phyloP scores from a whole-genome alignment of 2,888 invertebrate species.

The Nemotelus pantherinus region DNA sequence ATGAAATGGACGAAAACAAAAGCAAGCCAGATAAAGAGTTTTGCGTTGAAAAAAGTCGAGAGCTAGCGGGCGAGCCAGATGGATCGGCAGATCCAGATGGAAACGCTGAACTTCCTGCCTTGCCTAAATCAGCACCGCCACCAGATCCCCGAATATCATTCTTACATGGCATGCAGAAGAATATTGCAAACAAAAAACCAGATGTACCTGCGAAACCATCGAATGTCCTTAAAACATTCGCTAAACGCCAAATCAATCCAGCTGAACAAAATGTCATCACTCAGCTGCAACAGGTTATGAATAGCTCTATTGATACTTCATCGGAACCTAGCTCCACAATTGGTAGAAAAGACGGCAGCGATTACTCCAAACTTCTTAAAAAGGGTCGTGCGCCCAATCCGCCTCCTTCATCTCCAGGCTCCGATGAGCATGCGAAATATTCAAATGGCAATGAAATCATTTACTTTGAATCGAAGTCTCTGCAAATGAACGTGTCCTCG shows the following conservation, averaged over 20 bases:
- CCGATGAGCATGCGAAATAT: constrained; percentile 54
- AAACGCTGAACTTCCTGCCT: constrained; percentile 73
- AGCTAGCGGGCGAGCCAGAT: constrained; percentile 85
- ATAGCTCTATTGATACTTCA: constrained; percentile 59
- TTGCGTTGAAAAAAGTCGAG: constrained; percentile 74
- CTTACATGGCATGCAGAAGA: constrained; percentile 72
- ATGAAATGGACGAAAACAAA: background rate
- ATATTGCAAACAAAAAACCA: constrained; percentile 68
- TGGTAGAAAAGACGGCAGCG: constrained; percentile 59
- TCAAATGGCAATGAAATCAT: constrained; percentile 56
- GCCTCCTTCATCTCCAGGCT: constrained; percentile 61
- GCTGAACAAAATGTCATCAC: constrained; percentile 67
- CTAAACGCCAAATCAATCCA: constrained; percentile 65
- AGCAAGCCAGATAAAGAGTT: constrained; percentile 55
- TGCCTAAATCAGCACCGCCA: constrained; percentile 77
- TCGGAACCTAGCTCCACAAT: constrained; percentile 65
- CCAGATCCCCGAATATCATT: constrained; percentile 73
- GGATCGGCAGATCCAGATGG: constrained; percentile 87
- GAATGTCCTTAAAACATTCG: constrained; percentile 68
- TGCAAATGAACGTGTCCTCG: constrained; percentile 30
- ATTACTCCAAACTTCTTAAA: constrained; percentile 66
- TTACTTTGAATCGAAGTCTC: constrained; percentile 37
- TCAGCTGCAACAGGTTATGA: constrained; percentile 67
- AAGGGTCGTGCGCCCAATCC: constrained; percentile 84
- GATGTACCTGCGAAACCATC: constrained; percentile 78